Conservation (phyloP, 2,888 invertebrate species). For the Aspidiotus destructor region DNA sequence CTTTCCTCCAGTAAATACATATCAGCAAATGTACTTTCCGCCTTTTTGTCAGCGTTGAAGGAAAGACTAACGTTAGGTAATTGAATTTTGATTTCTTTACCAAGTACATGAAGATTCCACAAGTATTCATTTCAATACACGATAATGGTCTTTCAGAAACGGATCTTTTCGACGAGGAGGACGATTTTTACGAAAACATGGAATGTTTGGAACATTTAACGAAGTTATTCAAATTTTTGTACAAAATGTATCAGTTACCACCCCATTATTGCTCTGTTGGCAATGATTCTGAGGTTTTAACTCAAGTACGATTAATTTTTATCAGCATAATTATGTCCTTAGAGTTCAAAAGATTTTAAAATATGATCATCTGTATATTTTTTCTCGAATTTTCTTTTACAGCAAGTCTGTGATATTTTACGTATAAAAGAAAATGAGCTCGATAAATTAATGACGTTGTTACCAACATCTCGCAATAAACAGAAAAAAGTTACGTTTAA, state of each 20-base stretch:
- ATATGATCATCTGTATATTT: neutral
- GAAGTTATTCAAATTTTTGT: slow-evolving; percentile 34
- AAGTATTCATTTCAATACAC: neutral
- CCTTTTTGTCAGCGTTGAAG: slow-evolving; percentile 41
- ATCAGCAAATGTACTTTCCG: slow-evolving; percentile 51
- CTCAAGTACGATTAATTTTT: slow-evolving; percentile 14
- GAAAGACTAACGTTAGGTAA: slow-evolving; percentile 22
- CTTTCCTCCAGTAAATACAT: slow-evolving; percentile 56
- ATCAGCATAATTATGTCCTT: too few species aligned
- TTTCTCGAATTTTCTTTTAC: slow-evolving; percentile 3
- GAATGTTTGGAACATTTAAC: slow-evolving; percentile 21
- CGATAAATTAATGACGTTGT: slow-evolving; percentile 35
- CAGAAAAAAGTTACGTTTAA: slow-evolving; percentile 33
- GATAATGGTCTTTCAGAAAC: slow-evolving; percentile 8
- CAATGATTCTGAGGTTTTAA: slow-evolving; percentile 34
- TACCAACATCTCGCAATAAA: slow-evolving; percentile 34
- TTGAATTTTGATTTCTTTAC: neutral
- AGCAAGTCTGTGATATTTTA: slow-evolving; percentile 36
- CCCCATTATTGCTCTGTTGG: slow-evolving; percentile 38
- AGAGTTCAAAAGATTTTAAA: neutral
- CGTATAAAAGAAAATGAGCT: slow-evolving; percentile 37
- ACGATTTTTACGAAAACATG: slow-evolving; percentile 17
- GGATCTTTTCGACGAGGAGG: slow-evolving; percentile 20
- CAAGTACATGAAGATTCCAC: too few species aligned
- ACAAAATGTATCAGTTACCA: slow-evolving; percentile 36